Conservation (phyloP, 2,888 invertebrate genomes). For the Oegoconia quadripuncta region DNA sequence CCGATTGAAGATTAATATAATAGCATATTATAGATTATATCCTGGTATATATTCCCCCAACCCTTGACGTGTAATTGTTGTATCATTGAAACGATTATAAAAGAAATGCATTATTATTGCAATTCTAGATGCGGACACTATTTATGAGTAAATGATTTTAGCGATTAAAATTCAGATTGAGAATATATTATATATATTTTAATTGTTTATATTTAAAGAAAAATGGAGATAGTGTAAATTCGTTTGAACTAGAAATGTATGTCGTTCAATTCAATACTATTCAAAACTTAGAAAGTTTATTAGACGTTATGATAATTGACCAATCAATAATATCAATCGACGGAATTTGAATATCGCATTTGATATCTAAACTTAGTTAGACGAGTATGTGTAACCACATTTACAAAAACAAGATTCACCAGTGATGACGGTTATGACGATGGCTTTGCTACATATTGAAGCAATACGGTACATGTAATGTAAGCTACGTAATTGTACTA, state of each 20-base stretch:
- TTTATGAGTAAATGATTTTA: conserved; percentile 68
- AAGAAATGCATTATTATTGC: conserved; percentile 47
- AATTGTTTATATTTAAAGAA: conserved; percentile 43
- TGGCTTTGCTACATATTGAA: conserved; percentile 44
- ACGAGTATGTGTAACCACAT: conserved; percentile 55
- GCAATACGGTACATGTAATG: conserved; percentile 33
- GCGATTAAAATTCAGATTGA: conserved; percentile 70
- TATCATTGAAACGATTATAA: conserved; percentile 46
- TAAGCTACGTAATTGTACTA: conserved; percentile 66
- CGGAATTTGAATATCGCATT: conserved; percentile 57
- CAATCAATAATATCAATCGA: conserved; percentile 52
- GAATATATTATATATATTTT: conserved; percentile 40
- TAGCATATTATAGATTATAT: conserved; percentile 41
- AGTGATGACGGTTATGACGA: conserved; percentile 45
- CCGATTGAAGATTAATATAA: conserved; percentile 33
- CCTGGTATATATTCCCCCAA: conserved; percentile 54
- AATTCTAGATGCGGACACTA: conserved; percentile 70
- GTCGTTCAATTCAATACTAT: conserved; percentile 53
- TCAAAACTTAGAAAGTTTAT: conserved; percentile 45
- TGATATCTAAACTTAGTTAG: conserved; percentile 43
- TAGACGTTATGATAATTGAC: conserved; percentile 46
- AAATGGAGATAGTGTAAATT: conserved; percentile 58
- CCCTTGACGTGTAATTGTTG: conserved; percentile 63
- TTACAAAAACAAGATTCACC: conserved; percentile 50
- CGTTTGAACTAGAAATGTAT: conserved; percentile 66